Evolutionary conservation across 2,888 invertebrate genomes (phyloP).

Genomic region (Sphecodes monilicornis): DNA sequence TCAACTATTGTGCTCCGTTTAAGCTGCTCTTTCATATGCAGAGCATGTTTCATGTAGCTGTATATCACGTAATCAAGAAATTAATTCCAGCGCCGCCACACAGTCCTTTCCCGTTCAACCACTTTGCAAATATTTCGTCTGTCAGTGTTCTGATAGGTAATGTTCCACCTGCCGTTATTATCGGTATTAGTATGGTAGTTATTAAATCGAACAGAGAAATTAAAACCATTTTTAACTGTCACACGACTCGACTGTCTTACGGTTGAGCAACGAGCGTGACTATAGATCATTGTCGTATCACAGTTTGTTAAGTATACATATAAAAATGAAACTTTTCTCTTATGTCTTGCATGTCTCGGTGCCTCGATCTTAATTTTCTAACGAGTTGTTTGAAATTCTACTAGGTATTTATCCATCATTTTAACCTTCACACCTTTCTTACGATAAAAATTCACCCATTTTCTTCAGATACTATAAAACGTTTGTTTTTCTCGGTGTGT

Average conservation of each 20-base stretch:
- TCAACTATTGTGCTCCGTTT: slow-evolving; percentile 72
- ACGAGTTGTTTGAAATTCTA: background rate
- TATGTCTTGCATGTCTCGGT: background rate
- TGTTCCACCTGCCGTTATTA: slow-evolving; percentile 8
- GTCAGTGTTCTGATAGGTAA: slow-evolving; percentile 11
- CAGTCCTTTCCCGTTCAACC: slow-evolving; percentile 22
- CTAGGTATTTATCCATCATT: background rate
- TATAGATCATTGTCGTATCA: background rate
- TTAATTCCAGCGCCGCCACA: slow-evolving; percentile 62
- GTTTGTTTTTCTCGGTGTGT: background rate
- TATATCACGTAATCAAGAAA: slow-evolving; percentile 70
- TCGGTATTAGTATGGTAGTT: background rate
- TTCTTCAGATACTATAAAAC: background rate
- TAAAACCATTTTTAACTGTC: background rate
- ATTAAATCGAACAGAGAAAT: background rate
- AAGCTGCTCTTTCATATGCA: slow-evolving; percentile 73
- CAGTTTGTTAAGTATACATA: background rate
- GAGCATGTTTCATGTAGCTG: slow-evolving; percentile 59
- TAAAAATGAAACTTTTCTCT: background rate
- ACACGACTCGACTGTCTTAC: background rate
- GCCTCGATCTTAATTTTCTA: background rate
- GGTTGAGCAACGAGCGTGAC: background rate
- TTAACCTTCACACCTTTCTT: background rate
- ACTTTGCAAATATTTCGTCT: slow-evolving; percentile 33
- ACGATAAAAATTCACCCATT: background rate